Base-by-base conservation (phyloP, 2,113 vertebrate species). In the Sylvietta virens region DNA sequence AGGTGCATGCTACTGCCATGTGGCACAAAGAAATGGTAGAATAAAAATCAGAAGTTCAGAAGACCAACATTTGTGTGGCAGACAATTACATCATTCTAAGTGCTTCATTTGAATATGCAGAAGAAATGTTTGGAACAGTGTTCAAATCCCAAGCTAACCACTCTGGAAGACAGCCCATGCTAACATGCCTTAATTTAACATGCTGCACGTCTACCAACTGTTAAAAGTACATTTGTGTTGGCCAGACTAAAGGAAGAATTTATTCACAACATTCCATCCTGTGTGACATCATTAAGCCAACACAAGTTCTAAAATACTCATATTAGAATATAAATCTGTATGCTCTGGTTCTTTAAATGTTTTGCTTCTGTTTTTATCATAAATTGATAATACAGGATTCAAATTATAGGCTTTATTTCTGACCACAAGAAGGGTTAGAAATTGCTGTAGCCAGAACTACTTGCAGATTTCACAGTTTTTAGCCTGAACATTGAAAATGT, bases 201-300 rank as follows among this genome's bases (percentile, higher is more conserved):
- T 21, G 85, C 64, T 86, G 51, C 76, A 70, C 0, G 13, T 91
- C 89, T 76, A 95, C 77, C 72, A 80, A 76, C 92, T 92, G 87
- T 66, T 93, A 70, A 70, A 94, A 96, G 85, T 90, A 90, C 64
- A 66, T 82, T 95, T 92, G 51, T 90, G 64, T 83, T 96, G 93
- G 92, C 92, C 81, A 90, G 88, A 78, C 47, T 83, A 62, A 50
- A 66, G 87, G 84, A 93, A 86, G 74, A 91, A 86, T 77, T 95
- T 94, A 91, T 82, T 95, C 90, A 92, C 67, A 95, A 70, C 74
- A 62, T 94, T 94, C 87, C 51, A 12, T 44, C 84, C 90, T 51
- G 90, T 2, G 2, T 48, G 64, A 74, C 2, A 1, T 44, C 0
- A 0, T 27, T 71, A 82, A 84, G 51, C 51, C 7, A 13, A 66